Base-by-base conservation (phyloP, 2,797 vertebrate species). In the Eutrigla gurnardus region DNA sequence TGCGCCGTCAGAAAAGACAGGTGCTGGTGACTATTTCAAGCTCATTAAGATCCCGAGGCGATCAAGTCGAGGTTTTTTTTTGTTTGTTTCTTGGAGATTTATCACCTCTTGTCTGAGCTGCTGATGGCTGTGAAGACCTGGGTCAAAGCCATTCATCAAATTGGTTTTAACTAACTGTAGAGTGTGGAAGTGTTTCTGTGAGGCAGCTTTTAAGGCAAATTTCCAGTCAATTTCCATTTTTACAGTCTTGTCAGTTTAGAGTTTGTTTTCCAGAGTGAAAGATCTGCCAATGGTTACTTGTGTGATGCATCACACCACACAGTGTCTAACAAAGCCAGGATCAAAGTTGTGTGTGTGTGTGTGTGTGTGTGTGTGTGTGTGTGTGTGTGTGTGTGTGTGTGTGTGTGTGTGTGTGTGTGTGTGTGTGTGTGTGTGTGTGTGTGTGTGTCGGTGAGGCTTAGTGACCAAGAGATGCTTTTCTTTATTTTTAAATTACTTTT, bases 1-100 rank as follows among this genome's bases (percentile, higher is more conserved):
- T 97, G 97, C 95, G 92, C 88, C 89, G 85, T 95, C 91, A 90
- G 92, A 92, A 96, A 93, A 95, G 96, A 96, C 96, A 97, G 96
- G 96, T 97, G 96, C 94, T 94, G 80, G 89, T 83, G 93, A 92
- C 94, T 95, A 95, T 92, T 93, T 93, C 76, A 75, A 88, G 91
- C 87, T 89, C 86, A 84, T 92, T 88, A 87, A 81, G 83, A 77
- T 90, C 84, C 82, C 37, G 74, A 65, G 71, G 81, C 80, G 77
- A 84, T 88, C 70, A 75, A 85, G 82, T 87, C 73, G 75, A 80
- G 65, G 74, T 74, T 66, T 65, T 54, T 67, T 65, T 74, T 68
- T 42, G 42, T 32, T 33, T 14, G 0, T 11, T 2, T 35, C 68
- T 69, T 80, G 62, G 61, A 86, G 78, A 86, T 85, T 60, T 69